Conservation (phyloP, 2,888 invertebrate species). For the Drosophila mettleri region DNA sequence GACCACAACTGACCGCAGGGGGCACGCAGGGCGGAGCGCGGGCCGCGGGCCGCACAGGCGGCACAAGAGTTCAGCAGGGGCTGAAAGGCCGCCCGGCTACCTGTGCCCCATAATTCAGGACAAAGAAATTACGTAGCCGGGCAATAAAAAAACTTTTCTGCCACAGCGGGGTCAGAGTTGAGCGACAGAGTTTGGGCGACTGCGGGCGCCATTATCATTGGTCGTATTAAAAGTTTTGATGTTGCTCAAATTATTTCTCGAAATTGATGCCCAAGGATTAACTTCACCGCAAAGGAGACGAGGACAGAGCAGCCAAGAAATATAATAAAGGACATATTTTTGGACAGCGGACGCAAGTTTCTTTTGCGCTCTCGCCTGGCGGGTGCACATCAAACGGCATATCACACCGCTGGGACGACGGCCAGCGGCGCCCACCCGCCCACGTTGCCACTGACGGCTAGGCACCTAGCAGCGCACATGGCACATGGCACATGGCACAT, state of each 20-base stretch:
- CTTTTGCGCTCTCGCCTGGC: background rate
- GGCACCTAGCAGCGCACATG: slow-evolving; percentile 44
- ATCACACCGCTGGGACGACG: slow-evolving; percentile 66
- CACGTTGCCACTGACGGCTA: slow-evolving; percentile 47
- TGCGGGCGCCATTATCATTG: slow-evolving; percentile 72
- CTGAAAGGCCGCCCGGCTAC: slow-evolving; percentile 50
- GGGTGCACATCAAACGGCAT: slow-evolving; percentile 64
- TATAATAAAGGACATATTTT: slow-evolving; percentile 73
- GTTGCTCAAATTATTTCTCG: slow-evolving; percentile 79
- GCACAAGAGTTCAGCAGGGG: slow-evolving; percentile 11
- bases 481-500: too few species aligned
- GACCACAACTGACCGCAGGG: slow-evolving; percentile 66
- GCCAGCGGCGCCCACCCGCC: slow-evolving; percentile 32
- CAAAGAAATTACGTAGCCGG: slow-evolving; percentile 70
- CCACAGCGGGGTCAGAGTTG: slow-evolving; percentile 20
- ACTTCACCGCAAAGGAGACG: slow-evolving; percentile 55
- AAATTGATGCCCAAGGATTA: slow-evolving; percentile 82
- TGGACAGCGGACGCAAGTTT: slow-evolving; percentile 51
- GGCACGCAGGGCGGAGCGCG: too few species aligned
- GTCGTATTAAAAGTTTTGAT: slow-evolving; percentile 81
- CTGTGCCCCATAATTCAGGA: slow-evolving; percentile 67
- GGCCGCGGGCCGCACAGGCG: too few species aligned
- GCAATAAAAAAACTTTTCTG: slow-evolving; percentile 68
- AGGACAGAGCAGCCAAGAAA: slow-evolving; percentile 42
- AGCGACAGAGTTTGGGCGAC: slow-evolving; percentile 13